Evolutionary conservation across 2,888 invertebrate genomes (phyloP).

Genomic region (Reticulitermes lucifugus): DNA sequence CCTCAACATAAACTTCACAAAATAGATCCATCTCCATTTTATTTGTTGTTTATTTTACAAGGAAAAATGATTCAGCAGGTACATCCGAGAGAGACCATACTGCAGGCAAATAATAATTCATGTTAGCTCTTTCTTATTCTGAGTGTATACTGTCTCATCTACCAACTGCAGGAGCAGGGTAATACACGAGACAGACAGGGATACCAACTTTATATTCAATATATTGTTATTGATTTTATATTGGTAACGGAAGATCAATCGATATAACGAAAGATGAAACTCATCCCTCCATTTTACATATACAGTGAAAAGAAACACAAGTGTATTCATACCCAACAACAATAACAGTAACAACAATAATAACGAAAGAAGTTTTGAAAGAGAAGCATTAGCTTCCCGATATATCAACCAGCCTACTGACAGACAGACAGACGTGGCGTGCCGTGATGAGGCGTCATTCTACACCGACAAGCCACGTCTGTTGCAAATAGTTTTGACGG

Average conservation of each 20-base stretch:
- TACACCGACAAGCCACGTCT: slow-evolving; percentile 15
- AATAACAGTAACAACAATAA: slow-evolving; percentile 37
- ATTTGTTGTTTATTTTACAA: slow-evolving; percentile 45
- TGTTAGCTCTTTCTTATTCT: background rate
- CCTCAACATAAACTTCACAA: slow-evolving; percentile 50
- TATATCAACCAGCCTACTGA: background rate
- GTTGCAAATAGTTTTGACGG: slow-evolving; percentile 26
- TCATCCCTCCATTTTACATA: slow-evolving; percentile 41
- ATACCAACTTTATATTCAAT: slow-evolving; percentile 13
- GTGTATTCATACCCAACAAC: slow-evolving; percentile 27
- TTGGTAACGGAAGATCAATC: slow-evolving; percentile 39
- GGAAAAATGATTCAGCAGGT: slow-evolving; percentile 47
- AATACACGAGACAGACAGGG: background rate
- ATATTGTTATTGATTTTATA: slow-evolving; percentile 20
- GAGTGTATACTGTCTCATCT: background rate
- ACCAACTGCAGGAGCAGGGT: background rate
- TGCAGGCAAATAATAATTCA: slow-evolving; percentile 36
- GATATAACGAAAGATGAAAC: slow-evolving; percentile 23
- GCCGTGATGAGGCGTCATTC: background rate
- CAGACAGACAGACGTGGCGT: background rate
- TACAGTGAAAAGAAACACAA: slow-evolving; percentile 36
- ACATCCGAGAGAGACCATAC: slow-evolving; percentile 38
- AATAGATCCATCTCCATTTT: slow-evolving; percentile 47
- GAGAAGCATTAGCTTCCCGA: background rate
- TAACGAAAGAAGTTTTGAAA: background rate